Evolutionary conservation across 2,888 invertebrate species (phyloP), one percentile per base, ranked within the genome.

Genomic region (Tolmerus cingulatus): DNA sequence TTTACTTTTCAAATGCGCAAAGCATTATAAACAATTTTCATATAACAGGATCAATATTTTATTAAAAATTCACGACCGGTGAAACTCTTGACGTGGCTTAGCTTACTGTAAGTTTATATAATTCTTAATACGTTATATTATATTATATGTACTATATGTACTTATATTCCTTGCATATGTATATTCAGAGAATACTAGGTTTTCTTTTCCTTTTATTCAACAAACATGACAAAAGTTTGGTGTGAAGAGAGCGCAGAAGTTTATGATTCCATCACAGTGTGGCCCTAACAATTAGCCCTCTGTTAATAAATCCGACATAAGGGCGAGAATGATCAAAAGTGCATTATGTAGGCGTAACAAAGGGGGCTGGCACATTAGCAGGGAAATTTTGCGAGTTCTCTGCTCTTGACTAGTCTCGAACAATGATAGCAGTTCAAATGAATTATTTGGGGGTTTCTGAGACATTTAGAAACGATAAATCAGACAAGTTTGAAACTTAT

Each of bases 401-500:
- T 66, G 66, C 12, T 66, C 23, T 23, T 23, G 66, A 66, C 66
- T 23, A 23, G 23, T 23, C 66, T 19, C 27, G 66, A 66, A 78
- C 37, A 78, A 78, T 78, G 43, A 78, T 40, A 40, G 37, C 78
- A 40, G 40, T 78, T 78, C 78, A 78, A 78, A 40, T 81, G 81
- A 81, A 81, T 81, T 81, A 81, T 81, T 81, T 81, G 34, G 30
- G 46, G 27, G 66, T 66, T 81, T 81, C 46, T 81, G 55, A 81
- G 81, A 81, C 81, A 81, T 81, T 81, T 43, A 81, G 51, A 55
- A 51, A 19, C 34, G 81, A 81, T 81, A 81, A 81, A 81, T 81
- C 81, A 81, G 51, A 14, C 23, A 81, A 81, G 30, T 81, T 81
- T 81, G 51, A 81, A 81, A 81, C 81, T 81, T 81, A 81, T 81